Conservation (phyloP, 2,113 vertebrate species). For the Aviceda subcristata region DNA sequence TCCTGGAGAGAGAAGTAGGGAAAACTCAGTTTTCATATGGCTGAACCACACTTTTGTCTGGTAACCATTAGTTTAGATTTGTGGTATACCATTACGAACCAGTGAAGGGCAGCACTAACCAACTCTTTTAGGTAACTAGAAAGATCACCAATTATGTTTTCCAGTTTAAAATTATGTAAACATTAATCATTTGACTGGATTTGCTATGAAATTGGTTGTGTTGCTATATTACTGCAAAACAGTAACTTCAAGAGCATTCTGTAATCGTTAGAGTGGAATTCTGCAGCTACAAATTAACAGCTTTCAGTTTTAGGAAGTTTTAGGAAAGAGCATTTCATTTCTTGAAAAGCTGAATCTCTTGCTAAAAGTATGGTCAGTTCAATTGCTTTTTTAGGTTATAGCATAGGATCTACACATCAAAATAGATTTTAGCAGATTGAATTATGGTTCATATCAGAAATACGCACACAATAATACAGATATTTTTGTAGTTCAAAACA, state of each 20-base stretch:
- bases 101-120: constrained; percentile 62
- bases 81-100: constrained; percentile 51
- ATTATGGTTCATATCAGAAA: neutral
- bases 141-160: constrained; percentile 19
- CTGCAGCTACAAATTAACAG: neutral
- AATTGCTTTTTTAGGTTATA: neutral
- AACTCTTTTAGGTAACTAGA: constrained; percentile 38
- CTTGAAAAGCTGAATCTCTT: neutral
- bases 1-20: neutral
- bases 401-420: neutral
- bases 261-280: neutral
- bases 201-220: neutral
- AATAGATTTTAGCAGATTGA: neutral
- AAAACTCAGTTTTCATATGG: neutral
- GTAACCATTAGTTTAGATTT: constrained; percentile 37
- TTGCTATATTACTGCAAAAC: neutral
- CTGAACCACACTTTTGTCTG: neutral
- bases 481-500: neutral
- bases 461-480: neutral
- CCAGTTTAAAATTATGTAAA: neutral
- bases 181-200: neutral
- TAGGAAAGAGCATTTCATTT: neutral
- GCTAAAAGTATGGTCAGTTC: neutral
- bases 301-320: neutral
- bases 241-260: neutral